Base-by-base conservation (phyloP, 2,113 vertebrate species). In the Carettochelys insculpta region DNA sequence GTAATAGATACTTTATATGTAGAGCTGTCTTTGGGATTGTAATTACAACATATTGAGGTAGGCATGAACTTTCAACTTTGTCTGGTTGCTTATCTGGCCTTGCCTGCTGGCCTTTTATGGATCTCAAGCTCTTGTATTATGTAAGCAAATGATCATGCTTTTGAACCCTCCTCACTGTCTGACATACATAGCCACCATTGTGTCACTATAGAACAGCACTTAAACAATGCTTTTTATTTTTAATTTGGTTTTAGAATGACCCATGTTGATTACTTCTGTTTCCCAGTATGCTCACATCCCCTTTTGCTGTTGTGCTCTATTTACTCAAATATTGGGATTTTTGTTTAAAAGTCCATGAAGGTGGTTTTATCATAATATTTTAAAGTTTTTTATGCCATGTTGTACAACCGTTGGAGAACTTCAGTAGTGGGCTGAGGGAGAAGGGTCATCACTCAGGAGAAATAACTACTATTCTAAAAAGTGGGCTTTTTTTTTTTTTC, bases 11-110 rank as follows among this genome's bases (percentile, higher is more conserved):
- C 85, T 90, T 90, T 41, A 86, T 71, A 25, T 19, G 27, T 80
- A 77, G 25, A 0, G 3, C 38, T 86, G 47, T 34, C 84, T 89
- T 27, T 80, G 22, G 51, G 50, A 38, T 14, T 45, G 48, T 86
- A 78, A 93, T 45, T 87, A 68, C 91, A 91, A 52, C 31, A 34
- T 77, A 91, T 3, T 77, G 71, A 65, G 88, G 43, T n/a, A n/a
- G 20, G 31, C 22, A 56, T 75, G 38, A n/a, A 13, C 87, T 82
- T 53, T 13, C 81, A 81, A 17, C 58, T 83, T 2, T 52, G 41
- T 8, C 3, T 34, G 34, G 29, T 25, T 77, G 8, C 89, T 45
- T 75, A 22, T 88, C 71, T 4, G 41, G 88, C 2, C 0, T 8
- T 88, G 86, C 25, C 38, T 41, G 11, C 6, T 1, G 80, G 38